phyloP scores from a whole-genome alignment of 2,888 invertebrate species.

The Xylota segnis region DNA sequence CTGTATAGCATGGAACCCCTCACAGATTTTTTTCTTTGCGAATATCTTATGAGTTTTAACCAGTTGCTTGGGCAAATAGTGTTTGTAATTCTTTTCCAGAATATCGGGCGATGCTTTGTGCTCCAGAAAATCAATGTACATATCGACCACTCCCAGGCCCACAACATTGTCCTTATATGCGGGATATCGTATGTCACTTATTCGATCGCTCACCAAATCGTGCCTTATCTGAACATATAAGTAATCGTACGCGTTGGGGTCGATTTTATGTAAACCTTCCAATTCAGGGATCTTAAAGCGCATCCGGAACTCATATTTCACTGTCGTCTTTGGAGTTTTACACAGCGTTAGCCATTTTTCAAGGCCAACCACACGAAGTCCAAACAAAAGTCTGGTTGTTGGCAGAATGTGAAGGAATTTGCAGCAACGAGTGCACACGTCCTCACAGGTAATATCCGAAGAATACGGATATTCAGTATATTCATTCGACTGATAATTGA shows the following conservation, averaged over 20 bases:
- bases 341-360: slow-evolving; percentile 90
- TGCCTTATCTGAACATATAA: slow-evolving; percentile 93
- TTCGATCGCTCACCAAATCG: slow-evolving; percentile 92
- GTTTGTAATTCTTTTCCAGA: slow-evolving; percentile 91
- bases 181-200: slow-evolving; percentile 92
- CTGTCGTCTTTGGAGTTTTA: slow-evolving; percentile 85
- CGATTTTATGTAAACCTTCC: slow-evolving; percentile 85
- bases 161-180: slow-evolving; percentile 91
- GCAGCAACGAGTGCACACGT: slow-evolving; percentile 89
- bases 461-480: slow-evolving; percentile 79
- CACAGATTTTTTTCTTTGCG: slow-evolving; percentile 90
- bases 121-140: slow-evolving; percentile 93
- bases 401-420: slow-evolving; percentile 90
- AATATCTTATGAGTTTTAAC: slow-evolving; percentile 90
- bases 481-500: slow-evolving; percentile 79
- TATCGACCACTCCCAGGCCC: slow-evolving; percentile 94
- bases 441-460: slow-evolving; percentile 86
- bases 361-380: slow-evolving; percentile 88
- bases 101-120: slow-evolving; percentile 88
- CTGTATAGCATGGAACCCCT: slow-evolving; percentile 87
- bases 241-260: slow-evolving; percentile 92
- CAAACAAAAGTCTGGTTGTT: slow-evolving; percentile 91
- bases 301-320: slow-evolving; percentile 90
- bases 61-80: slow-evolving; percentile 92
- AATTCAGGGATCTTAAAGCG: slow-evolving; percentile 89